Evolutionary conservation across 2,888 invertebrate species (phyloP).

Genomic region (Meteorus cinctellus): DNA sequence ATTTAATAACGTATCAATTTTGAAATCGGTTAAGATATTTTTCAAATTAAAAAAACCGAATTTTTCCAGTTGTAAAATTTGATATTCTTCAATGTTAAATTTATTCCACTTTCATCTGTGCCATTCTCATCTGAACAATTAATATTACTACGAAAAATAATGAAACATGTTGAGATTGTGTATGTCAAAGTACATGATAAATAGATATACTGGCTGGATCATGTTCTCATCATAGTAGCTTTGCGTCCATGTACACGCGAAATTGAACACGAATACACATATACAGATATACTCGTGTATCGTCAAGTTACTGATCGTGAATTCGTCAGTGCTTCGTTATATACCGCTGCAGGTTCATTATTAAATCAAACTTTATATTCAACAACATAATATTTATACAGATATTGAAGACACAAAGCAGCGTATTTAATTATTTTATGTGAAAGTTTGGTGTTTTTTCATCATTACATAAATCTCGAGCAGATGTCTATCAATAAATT

Average conservation of each 20-base stretch:
- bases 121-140: too few species aligned
- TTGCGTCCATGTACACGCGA: neutral
- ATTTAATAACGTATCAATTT: too few species aligned
- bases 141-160: too few species aligned
- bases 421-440: neutral
- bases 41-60: too few species aligned
- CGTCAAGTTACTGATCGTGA: neutral
- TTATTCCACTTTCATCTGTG: too few species aligned
- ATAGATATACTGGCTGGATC: neutral
- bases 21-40: too few species aligned
- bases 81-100: too few species aligned
- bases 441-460: neutral
- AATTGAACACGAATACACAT: neutral
- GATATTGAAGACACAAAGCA: neutral
- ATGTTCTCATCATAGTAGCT: neutral
- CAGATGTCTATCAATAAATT: constrained; percentile 10
- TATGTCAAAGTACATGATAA: too few species aligned
- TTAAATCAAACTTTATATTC: neutral
- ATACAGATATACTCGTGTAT: neutral
- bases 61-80: too few species aligned
- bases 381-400: neutral
- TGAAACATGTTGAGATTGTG: too few species aligned
- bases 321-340: neutral
- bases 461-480: neutral
- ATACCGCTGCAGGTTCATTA: neutral